phyloP scores from a whole-genome alignment of 2,888 invertebrate genomes.

The Tortrix viridana region DNA sequence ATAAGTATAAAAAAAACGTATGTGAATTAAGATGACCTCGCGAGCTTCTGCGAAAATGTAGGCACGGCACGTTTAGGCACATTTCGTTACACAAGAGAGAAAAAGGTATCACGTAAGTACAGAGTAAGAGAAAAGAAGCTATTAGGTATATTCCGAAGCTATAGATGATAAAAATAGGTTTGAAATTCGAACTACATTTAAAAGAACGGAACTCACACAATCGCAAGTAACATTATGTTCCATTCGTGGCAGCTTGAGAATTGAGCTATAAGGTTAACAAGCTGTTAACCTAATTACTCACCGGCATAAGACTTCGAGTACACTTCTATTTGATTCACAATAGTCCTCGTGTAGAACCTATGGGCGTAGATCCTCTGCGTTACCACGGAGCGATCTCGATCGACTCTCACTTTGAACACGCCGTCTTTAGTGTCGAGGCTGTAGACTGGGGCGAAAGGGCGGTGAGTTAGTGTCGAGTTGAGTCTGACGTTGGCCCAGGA shows the following conservation, averaged over 20 bases:
- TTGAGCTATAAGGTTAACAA: not conserved
- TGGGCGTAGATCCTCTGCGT: constrained; percentile 79
- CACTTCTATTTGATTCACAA: constrained; percentile 78
- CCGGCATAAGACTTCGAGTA: constrained; percentile 71
- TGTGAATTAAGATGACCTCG: no score
- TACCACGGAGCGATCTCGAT: constrained; percentile 74
- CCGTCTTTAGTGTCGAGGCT: constrained; percentile 76
- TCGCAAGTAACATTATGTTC: not conserved
- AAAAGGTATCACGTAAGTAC: no score
- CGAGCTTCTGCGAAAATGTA: no score
- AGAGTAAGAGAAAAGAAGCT: no score
- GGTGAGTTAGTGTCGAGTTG: constrained; percentile 71
- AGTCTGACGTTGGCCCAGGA: constrained; percentile 83
- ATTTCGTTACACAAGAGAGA: no score
- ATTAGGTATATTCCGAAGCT: no score
- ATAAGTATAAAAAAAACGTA: no score
- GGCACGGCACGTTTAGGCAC: no score
- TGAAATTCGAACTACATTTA: no score
- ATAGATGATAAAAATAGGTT: no score
- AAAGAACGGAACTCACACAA: no score
- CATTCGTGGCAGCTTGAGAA: not conserved
- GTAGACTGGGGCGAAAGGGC: constrained; percentile 69
- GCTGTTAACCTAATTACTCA: constrained; percentile 43
- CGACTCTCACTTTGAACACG: constrained; percentile 75
- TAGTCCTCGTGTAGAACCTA: constrained; percentile 75